Percentiles rank a stretch among this genome's conserved stretches.
Evolutionary conservation across 2,888 invertebrate genomes (phyloP).

Genomic region (Trachelus stipa): DNA sequence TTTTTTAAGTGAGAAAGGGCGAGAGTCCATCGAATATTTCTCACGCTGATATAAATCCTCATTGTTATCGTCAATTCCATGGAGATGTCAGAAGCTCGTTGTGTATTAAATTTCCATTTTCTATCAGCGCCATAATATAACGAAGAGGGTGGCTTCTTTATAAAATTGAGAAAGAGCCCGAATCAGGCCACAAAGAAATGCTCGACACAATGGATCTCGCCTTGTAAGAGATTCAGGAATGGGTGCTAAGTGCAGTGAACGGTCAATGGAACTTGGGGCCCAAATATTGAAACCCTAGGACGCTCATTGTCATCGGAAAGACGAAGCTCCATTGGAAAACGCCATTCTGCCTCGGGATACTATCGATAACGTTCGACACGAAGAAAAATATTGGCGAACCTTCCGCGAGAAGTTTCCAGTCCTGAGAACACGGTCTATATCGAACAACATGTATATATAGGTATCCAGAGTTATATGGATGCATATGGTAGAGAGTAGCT

Average conservation of each 20-base stretch:
- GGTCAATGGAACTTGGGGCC: constrained; percentile 4
- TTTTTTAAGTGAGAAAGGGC: not conserved
- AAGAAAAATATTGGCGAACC: not conserved
- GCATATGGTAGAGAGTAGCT: not conserved
- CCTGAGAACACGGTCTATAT: not conserved
- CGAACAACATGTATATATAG: not conserved
- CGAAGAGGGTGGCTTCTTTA: constrained; percentile 16
- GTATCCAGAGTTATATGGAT: not conserved
- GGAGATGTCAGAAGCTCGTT: constrained; percentile 12
- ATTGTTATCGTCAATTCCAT: constrained; percentile 20
- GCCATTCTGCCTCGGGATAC: constrained; percentile 2
- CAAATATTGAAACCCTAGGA: constrained; percentile 1
- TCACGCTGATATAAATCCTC: constrained; percentile 18
- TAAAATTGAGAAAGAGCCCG: constrained; percentile 23
- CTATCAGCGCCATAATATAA: constrained; percentile 34
- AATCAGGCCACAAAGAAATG: constrained; percentile 29
- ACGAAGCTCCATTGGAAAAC: not conserved
- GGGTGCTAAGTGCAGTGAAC: constrained; percentile 18
- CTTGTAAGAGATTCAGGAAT: constrained; percentile 32
- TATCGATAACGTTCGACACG: constrained; percentile 6
- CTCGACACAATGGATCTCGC: constrained; percentile 35
- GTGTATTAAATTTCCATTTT: constrained; percentile 56
- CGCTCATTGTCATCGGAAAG: constrained; percentile 5
- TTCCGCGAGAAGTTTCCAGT: not conserved
- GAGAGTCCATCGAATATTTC: not conserved